Percentiles rank a stretch among this genome's conserved stretches.
These are phyloP conservation scores for Acromyrmex echinatior DNA, from an alignment of 1,140 invertebrate genomes.

Conservation along the genomic window DNA sequence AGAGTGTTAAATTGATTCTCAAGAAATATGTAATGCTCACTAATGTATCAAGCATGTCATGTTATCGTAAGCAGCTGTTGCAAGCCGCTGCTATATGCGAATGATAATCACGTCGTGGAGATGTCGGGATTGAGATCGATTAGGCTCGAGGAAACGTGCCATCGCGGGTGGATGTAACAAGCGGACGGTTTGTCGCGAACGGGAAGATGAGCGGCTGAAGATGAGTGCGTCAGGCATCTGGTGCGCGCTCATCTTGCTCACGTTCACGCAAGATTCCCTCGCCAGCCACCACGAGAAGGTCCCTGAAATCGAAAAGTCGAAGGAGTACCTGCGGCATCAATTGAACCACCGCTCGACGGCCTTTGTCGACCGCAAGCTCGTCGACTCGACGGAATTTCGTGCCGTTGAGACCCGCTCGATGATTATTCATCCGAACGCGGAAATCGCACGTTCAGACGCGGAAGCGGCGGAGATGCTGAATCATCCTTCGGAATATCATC, in stretches of 20 bases:
- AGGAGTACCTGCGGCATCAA: constrained; percentile 78
- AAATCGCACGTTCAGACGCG: not conserved
- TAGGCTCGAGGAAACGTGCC: not conserved
- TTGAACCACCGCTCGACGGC: constrained; percentile 78
- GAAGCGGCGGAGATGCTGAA: not conserved
- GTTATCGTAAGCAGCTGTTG: constrained; percentile 6
- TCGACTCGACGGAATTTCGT: constrained; percentile 58
- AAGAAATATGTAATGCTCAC: constrained; percentile 14
- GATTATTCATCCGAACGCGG: constrained; percentile 26
- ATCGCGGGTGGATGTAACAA: constrained; percentile 32
- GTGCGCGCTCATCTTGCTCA: constrained; percentile 65
- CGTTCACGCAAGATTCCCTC: constrained; percentile 59
- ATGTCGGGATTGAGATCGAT: constrained; percentile 46
- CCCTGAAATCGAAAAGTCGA: constrained; percentile 74
- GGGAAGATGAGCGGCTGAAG: constrained; percentile 64
- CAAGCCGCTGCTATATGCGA: not conserved
- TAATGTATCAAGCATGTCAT: not conserved
- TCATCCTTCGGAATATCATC: constrained; percentile 11
- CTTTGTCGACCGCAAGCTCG: constrained; percentile 81
- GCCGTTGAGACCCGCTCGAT: constrained; percentile 27
- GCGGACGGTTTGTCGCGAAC: constrained; percentile 23
- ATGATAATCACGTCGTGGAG: not conserved
- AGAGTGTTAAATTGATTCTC: constrained; percentile 7
- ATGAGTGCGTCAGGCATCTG: constrained; percentile 67
- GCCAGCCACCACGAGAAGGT: constrained; percentile 60